Evolutionary conservation across 2,113 vertebrate genomes (phyloP).

Genomic region (Phylloscopus trochiloides): DNA sequence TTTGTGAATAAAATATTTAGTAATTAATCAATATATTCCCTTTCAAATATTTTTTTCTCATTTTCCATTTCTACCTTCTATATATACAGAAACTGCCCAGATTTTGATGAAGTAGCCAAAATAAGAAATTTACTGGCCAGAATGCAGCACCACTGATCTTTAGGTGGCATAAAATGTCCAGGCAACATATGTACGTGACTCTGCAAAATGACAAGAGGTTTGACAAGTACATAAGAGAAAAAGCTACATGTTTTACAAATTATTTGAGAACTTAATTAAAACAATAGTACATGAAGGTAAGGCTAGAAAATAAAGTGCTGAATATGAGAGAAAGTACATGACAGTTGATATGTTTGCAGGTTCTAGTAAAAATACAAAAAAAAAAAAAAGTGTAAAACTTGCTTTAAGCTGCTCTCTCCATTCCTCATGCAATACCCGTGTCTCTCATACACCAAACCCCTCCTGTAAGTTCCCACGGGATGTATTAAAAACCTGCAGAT

Average conservation of each 20-base stretch:
- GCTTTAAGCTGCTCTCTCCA: conserved; percentile 55
- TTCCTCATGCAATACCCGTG: conserved; percentile 71
- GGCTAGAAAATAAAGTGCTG: conserved; percentile 84
- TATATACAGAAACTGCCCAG: conserved; percentile 95
- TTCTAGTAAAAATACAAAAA: conserved; percentile 66
- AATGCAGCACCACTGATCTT: conserved; percentile 91
- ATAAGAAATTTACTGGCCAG: conserved; percentile 97
- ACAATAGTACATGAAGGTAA: conserved; percentile 77
- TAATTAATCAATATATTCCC: conserved; percentile 95
- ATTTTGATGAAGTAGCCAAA: conserved; percentile 89
- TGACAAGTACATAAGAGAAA: conserved; percentile 82
- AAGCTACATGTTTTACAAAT: conserved; percentile 73
- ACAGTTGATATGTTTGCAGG: conserved; percentile 67
- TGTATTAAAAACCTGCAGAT: conserved; percentile 83
- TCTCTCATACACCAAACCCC: conserved; percentile 62
- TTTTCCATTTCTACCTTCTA: conserved; percentile 90
- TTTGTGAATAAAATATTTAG: conserved; percentile 99
- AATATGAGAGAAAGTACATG: conserved; percentile 74
- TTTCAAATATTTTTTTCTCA: conserved; percentile 92
- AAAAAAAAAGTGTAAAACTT: conserved; percentile 27
- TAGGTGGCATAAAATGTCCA: conserved; percentile 92
- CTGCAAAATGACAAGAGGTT: conserved; percentile 81
- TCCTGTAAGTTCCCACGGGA: conserved; percentile 71
- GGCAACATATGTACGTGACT: conserved; percentile 90
- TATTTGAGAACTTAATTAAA: conserved; percentile 69